These are phyloP conservation scores for Sebastes hubbsi DNA, from an alignment of 2,797 vertebrate species.

Conservation along the genomic window DNA sequence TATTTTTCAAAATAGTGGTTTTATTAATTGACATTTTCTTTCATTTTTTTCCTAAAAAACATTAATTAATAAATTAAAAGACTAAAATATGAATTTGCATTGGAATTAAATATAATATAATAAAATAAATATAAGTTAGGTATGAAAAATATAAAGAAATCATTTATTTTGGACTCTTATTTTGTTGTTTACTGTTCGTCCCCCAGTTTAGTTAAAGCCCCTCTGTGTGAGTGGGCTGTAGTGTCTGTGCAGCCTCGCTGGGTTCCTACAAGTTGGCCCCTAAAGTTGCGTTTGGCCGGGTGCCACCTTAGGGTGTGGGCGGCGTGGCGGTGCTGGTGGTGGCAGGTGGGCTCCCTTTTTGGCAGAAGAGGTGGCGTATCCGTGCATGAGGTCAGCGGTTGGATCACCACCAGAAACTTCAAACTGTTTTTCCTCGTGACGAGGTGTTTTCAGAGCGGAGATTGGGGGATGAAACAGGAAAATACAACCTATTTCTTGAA, in stretches of 20 bases:
- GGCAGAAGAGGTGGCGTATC: constrained; percentile 28
- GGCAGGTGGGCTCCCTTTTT: constrained; percentile 25
- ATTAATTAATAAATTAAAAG: neutral
- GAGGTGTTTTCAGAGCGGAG: neutral
- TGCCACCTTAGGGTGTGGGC: constrained; percentile 44
- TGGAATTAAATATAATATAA: neutral
- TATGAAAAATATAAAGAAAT: neutral
- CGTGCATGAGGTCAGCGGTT: constrained; percentile 40
- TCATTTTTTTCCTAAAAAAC: too few species aligned
- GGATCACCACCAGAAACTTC: constrained; percentile 39
- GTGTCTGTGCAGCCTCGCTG: neutral
- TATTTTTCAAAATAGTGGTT: neutral
- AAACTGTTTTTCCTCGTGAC: neutral
- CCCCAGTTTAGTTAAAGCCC: neutral
- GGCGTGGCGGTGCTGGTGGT: neutral
- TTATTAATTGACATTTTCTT: too few species aligned
- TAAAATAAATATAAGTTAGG: neutral
- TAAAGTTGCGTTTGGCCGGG: constrained; percentile 38
- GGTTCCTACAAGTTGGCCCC: constrained; percentile 36
- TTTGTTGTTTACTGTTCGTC: neutral
- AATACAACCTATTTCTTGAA: neutral
- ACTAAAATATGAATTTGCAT: neutral
- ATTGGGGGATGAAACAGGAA: neutral
- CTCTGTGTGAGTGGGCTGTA: constrained; percentile 6
- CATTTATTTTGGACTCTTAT: neutral